Conservation (phyloP, 2,888 invertebrate species). For the Pocota personata region DNA sequence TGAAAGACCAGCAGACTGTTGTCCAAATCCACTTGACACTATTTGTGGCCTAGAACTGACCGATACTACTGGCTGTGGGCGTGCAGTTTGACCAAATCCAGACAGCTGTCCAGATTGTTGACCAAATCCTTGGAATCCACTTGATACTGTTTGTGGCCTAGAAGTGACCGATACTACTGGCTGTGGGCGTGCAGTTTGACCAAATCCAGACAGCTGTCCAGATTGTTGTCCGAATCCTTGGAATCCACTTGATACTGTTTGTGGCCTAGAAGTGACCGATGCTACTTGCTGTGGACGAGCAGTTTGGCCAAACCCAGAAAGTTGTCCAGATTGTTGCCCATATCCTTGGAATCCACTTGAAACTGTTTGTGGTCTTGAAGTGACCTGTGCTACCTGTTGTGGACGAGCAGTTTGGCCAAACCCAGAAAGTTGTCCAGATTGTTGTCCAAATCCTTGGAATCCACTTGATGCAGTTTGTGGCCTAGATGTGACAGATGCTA, state of each 20-base stretch:
- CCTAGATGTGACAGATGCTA: conserved; percentile 4
- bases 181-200: neutral
- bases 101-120: neutral
- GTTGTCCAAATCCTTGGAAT: neutral
- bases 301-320: neutral
- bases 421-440: neutral
- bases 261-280: conserved; percentile 11
- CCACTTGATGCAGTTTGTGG: neutral
- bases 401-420: neutral
- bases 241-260: neutral
- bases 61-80: neutral
- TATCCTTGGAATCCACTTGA: neutral
- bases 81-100: neutral
- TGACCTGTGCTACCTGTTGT: neutral
- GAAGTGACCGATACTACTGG: neutral
- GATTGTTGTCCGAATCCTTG: neutral
- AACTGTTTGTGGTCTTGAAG: neutral
- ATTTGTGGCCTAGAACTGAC: neutral
- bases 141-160: neutral
- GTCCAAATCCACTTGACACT: neutral
- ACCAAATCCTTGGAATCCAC: neutral
- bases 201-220: neutral
- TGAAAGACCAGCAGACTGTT: neutral
- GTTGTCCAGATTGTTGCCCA: neutral
- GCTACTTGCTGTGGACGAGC: neutral